Conservation (phyloP, 2,888 invertebrate species). For the Tetramorium bicarinatum region DNA sequence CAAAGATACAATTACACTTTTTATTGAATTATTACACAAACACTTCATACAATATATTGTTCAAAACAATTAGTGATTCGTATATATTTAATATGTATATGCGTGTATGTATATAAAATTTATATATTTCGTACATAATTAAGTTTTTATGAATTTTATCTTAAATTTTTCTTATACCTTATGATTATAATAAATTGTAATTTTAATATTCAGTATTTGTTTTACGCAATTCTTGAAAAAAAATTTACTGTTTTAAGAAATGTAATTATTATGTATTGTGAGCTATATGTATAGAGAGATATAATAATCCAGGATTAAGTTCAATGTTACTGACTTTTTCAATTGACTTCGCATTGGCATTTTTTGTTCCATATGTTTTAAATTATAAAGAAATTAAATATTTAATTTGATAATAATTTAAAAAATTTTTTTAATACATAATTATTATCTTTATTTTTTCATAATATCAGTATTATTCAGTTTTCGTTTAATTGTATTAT, state of each 20-base stretch:
- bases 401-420: neutral
- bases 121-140: neutral
- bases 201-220: neutral
- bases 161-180: neutral
- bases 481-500: neutral
- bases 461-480: constrained; percentile 1
- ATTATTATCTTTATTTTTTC: neutral
- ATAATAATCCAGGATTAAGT: neutral
- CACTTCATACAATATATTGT: neutral
- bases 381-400: constrained; percentile 4
- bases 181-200: neutral
- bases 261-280: neutral
- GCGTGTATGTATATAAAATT: no score
- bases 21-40: neutral
- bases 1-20: neutral
- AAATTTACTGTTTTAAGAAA: neutral
- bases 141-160: neutral
- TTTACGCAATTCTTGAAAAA: neutral
- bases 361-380: neutral
- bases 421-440: neutral
- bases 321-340: neutral
- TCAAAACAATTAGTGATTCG: neutral
- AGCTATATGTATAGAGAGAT: neutral
- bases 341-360: neutral
- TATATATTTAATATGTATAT: neutral